Conservation (phyloP, 2,888 invertebrate species). For the Sminthurinus aureus region DNA sequence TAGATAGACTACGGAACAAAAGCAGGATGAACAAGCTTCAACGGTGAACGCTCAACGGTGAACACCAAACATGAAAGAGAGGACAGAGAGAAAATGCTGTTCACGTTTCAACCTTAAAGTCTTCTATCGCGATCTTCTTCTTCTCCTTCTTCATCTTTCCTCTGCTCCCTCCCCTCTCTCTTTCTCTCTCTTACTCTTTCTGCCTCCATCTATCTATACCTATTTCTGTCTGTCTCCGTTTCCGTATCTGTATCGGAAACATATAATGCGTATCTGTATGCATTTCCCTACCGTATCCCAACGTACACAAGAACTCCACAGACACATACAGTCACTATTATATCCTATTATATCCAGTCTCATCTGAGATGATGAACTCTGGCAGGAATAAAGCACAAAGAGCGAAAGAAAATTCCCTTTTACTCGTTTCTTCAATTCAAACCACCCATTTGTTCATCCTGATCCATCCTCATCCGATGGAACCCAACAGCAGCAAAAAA, state of each 20-base stretch:
- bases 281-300: background rate
- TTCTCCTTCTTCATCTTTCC: background rate
- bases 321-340: background rate
- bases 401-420: background rate
- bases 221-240: background rate
- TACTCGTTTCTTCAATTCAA: conserved; percentile 6
- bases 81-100: conserved; percentile 32
- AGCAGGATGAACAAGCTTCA: conserved; percentile 2
- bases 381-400: background rate
- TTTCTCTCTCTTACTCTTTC: background rate
- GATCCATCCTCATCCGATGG: conserved; percentile 2
- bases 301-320: background rate
- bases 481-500: background rate
- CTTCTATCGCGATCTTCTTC: conserved; percentile 6
- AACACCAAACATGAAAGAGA: conserved; percentile 9
- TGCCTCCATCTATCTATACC: background rate
- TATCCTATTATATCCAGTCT: background rate
- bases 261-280: no score
- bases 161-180: background rate
- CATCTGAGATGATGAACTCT: background rate
- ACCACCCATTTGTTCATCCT: conserved; percentile 18
- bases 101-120: conserved; percentile 25
- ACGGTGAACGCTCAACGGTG: no score
- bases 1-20: conserved; percentile 28
- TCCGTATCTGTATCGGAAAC: no score